A percentile compares a stretch with the other conserved stretches of the same genome.
These are phyloP conservation scores for Prietella phreatophila DNA, from an alignment of 2,113 vertebrate species.

Conservation along the genomic window DNA sequence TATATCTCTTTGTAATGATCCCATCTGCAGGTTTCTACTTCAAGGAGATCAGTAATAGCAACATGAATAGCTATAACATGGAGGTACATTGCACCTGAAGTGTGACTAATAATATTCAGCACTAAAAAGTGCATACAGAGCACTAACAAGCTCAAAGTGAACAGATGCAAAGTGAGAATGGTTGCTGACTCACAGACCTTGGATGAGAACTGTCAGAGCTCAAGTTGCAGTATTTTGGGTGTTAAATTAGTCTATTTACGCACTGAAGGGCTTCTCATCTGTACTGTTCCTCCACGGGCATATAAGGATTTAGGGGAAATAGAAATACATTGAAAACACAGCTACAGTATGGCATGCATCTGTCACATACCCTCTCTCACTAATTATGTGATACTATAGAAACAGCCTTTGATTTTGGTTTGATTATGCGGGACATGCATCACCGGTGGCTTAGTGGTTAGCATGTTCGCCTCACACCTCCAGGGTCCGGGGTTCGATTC, in stretches of 20 bases:
- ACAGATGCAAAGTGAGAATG: not conserved
- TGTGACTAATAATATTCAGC: constrained; percentile 7
- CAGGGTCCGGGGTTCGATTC: too few relatives aligned
- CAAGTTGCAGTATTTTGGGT: constrained; percentile 74
- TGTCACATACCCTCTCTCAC: not conserved
- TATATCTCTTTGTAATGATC: not conserved
- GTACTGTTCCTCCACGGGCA: constrained; percentile 74
- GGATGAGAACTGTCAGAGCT: constrained; percentile 71
- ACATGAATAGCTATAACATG: not conserved
- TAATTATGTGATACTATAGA: not conserved
- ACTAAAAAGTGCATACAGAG: not conserved
- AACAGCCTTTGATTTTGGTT: not conserved
- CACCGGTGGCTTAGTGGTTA: too few relatives aligned
- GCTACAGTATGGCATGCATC: not conserved
- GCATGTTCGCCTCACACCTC: too few relatives aligned
- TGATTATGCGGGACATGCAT: not conserved
- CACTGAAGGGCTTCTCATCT: constrained; percentile 78
- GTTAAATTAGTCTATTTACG: constrained; percentile 79
- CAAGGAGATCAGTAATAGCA: not conserved
- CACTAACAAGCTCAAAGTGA: not conserved
- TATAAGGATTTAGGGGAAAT: not conserved
- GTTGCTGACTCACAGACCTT: constrained; percentile 75
- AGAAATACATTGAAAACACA: not conserved
- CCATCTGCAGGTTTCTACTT: not conserved
- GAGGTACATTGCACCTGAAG: not conserved